phyloP scores from a whole-genome alignment of 1,140 invertebrate genomes.

The Nomia melanderi region DNA sequence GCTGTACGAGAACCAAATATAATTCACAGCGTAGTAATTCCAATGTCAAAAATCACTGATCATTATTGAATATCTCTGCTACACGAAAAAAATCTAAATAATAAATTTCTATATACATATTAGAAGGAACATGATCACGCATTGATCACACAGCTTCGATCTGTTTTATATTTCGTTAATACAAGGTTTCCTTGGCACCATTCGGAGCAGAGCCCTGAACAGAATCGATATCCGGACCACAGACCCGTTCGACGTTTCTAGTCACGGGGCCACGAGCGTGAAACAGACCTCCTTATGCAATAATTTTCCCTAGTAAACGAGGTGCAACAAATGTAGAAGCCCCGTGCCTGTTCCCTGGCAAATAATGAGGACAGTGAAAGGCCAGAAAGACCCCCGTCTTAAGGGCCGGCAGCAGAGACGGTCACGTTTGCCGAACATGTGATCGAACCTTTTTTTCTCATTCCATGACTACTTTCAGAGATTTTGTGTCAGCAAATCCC shows the following conservation, averaged over 20 bases:
- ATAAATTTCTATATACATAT: too few species aligned
- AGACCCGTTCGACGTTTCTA: slow-evolving; percentile 30
- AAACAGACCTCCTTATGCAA: slow-evolving; percentile 66
- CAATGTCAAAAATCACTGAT: too few species aligned
- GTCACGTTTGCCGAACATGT: slow-evolving; percentile 68
- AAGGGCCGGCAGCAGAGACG: slow-evolving; percentile 40
- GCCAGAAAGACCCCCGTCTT: slow-evolving; percentile 43
- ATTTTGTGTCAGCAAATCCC: slow-evolving; percentile 51
- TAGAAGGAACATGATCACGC: too few species aligned
- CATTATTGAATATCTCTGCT: too few species aligned
- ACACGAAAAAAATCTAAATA: too few species aligned
- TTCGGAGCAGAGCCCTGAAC: background rate
- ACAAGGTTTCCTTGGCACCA: slow-evolving; percentile 23
- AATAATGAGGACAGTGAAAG: slow-evolving; percentile 68
- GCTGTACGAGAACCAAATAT: too few species aligned
- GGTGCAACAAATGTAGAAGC: slow-evolving; percentile 55
- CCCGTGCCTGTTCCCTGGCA: slow-evolving; percentile 32
- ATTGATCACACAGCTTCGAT: too few species aligned
- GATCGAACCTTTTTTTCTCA: slow-evolving; percentile 49
- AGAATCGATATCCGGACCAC: slow-evolving; percentile 46
- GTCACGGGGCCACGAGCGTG: slow-evolving; percentile 71
- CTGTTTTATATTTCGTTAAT: background rate
- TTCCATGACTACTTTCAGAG: slow-evolving; percentile 21
- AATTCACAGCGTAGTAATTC: too few species aligned
- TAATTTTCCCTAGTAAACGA: slow-evolving; percentile 51